Conservation (phyloP, 2,888 invertebrate species). For the Ectropis crepuscularia region DNA sequence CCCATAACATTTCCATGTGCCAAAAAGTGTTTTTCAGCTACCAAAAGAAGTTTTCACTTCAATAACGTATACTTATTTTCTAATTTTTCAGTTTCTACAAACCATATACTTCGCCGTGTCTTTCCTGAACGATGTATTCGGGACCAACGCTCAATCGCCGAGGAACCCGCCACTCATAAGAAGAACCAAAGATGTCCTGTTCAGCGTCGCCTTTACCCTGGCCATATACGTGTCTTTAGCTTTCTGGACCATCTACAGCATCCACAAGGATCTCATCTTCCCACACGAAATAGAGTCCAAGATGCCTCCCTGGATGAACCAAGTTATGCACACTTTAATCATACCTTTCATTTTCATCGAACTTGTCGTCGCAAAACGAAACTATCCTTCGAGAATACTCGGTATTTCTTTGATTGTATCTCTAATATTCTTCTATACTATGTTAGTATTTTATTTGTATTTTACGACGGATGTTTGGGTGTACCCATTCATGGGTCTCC, state of each 20-base stretch:
- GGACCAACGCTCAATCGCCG: constrained; percentile 86
- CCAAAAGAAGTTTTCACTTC: not conserved
- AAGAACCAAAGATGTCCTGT: constrained; percentile 86
- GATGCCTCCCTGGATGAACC: constrained; percentile 95
- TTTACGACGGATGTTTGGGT: constrained; percentile 92
- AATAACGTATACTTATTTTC: not conserved
- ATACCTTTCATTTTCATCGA: constrained; percentile 91
- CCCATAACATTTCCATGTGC: too few species aligned
- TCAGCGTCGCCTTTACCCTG: constrained; percentile 89
- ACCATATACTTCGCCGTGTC: constrained; percentile 90
- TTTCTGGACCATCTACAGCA: constrained; percentile 93
- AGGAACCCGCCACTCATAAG: constrained; percentile 86
- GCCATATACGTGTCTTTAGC: constrained; percentile 92
- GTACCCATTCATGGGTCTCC: constrained; percentile 92
- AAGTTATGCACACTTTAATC: constrained; percentile 93
- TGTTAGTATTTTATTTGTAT: constrained; percentile 89
- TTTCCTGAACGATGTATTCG: constrained; percentile 89
- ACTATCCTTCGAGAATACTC: constrained; percentile 87
- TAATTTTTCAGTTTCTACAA: constrained; percentile 87
- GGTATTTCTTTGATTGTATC: constrained; percentile 84
- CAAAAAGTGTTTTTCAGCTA: too few species aligned
- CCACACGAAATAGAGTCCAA: constrained; percentile 91
- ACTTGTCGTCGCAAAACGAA: constrained; percentile 87
- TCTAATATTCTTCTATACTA: constrained; percentile 87
- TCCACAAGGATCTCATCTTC: constrained; percentile 95